Base-by-base conservation (phyloP, 2,113 vertebrate genomes). In the Casuarius casuarius region DNA sequence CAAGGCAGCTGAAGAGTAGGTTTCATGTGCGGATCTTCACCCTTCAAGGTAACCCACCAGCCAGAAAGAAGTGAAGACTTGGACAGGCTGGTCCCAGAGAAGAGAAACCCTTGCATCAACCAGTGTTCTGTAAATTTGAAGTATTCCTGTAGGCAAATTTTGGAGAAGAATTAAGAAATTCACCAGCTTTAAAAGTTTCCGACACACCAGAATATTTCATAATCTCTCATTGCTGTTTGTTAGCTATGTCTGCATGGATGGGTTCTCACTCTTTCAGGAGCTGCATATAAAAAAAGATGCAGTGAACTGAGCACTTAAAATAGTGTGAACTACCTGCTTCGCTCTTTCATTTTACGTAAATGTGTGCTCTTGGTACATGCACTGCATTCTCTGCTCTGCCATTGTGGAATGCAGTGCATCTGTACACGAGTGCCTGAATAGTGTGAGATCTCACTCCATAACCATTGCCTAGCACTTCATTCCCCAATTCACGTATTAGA, bases 331-430 rank as follows among this genome's bases (percentile, higher is more conserved):
- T 48, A 35, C 28, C 85, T 40, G 25, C 26, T 72, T 26, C 52
- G 25, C 29, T 71, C 54, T 44, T 40, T 44, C 59, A 42, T 5
- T 82, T 71, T 49, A 16, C 67, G 46, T 63, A 62, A 72, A n/a
- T n/a, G 12, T 0, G 1, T 4, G 8, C 15, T 14, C 40, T 51
- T 20, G 6, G 2, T 23, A 23, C 0, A 0, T 33, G 42, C 70
- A 20, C 25, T 28, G 26, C 1, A 0, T 2, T 38, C 48, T 76
- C 49, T 81, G 48, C 48, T 38, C 84, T 90, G 56, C 28, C 35
- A 8, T 26, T 35, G 35, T 38, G 44, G 33, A 58, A 66, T 33
- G 56, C 0, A 0, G 14, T 15, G 16, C 6, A 10, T 46, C 59
- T 61, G 54, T 46, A 44, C 59, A 7, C 0, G 0, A 29, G 42